Evolutionary conservation across 2,797 vertebrate species (phyloP), one percentile per base, ranked within the genome.

Genomic region (Amphiprion clarkii): DNA sequence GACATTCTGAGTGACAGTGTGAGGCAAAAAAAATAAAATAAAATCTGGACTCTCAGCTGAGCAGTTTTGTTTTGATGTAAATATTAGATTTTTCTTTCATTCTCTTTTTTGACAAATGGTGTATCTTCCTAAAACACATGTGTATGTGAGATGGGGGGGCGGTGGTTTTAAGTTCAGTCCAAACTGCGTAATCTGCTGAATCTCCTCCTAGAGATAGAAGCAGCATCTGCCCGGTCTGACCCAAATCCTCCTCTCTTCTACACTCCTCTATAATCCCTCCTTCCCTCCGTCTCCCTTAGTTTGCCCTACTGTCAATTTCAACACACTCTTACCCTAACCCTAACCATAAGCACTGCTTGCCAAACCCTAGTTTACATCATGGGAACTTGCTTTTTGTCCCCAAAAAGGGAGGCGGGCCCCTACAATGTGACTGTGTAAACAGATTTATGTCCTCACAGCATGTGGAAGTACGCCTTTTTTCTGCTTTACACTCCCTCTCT

Each of bases 171-270:
- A 79, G 25, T 81, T 74, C 48, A 63, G 77, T 31, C 75, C 74
- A 27, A 8, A 13, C 76, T 70, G 57, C 55, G 54, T 92, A 92
- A 89, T 92, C 87, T 88, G 84, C 19, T 85, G 78, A 90, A 92
- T 91, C 84, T 89, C 82, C 76, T 91, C 78, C 67, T 82, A 73
- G 79, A 88, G 82, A 83, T 78, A 64, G 48, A 86, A 54, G 59
- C 85, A 78, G 85, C 90, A 90, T 90, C 89, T 90, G 89, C 86
- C 83, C 79, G 55, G 51, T 29, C 75, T 89, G 88, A 90, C 88
- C 86, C 81, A 90, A 92, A 92, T 92, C 87, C 88, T 90, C 69
- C 82, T 86, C 83, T 71, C 77, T 71, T 64, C 73, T 84, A 42
- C 19, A 4, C 49, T 46, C 67, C 63, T 66, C 62, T 48, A 46